A percentile compares a stretch with the other conserved stretches of the same genome.
These are phyloP conservation scores for Isurus oxyrinchus DNA, from an alignment of 2,113 vertebrate species.

Conservation along the genomic window DNA sequence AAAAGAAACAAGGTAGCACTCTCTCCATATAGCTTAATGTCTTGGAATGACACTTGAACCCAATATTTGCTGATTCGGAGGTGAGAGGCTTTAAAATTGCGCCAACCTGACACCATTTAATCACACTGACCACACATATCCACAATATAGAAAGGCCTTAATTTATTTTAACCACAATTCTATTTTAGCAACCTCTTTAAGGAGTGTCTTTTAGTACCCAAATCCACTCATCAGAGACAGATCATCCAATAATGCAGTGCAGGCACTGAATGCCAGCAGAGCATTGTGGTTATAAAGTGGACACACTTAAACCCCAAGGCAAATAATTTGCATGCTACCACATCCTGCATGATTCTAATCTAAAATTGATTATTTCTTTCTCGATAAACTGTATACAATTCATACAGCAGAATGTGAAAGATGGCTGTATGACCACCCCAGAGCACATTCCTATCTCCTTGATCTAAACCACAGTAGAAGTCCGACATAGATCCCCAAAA, in stretches of 20 bases:
- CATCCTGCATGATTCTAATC: conserved; percentile 25
- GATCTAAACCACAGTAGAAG: background rate
- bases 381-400: background rate
- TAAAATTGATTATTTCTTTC: background rate
- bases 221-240: background rate
- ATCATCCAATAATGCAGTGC: background rate
- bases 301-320: background rate
- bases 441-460: conserved; percentile 17
- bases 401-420: conserved; percentile 6
- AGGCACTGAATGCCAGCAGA: background rate
- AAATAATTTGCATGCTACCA: background rate
- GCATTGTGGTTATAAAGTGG: conserved; percentile 11
- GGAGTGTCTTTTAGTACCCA: background rate
- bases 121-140: background rate
- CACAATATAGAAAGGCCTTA: background rate
- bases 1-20: background rate
- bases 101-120: background rate
- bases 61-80: background rate
- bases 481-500: background rate
- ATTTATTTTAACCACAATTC: background rate
- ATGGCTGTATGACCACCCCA: background rate
- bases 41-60: background rate
- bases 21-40: background rate
- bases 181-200: background rate
- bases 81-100: background rate